Evolutionary conservation across 2,113 vertebrate genomes (phyloP).

Genomic region (Phalacrocorax pelagicus): DNA sequence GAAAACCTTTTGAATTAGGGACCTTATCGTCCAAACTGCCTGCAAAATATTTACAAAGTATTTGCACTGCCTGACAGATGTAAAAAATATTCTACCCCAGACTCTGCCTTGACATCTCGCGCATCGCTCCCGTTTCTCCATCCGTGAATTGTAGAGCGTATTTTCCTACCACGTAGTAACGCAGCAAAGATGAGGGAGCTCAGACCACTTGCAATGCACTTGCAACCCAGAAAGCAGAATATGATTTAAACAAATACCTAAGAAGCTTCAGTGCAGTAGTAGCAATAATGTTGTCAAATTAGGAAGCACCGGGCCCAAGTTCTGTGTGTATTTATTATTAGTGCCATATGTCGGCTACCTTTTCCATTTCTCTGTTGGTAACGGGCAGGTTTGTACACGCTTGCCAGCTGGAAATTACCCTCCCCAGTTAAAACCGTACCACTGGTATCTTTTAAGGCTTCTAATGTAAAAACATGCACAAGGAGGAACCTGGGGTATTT

Average conservation of each 20-base stretch:
- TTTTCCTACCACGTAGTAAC: accelerated
- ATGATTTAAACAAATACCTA: background rate
- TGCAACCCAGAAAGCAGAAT: background rate
- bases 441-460: background rate
- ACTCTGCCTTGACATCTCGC: background rate
- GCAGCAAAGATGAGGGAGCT: background rate
- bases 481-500: background rate
- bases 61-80: accelerated
- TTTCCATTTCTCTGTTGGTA: background rate
- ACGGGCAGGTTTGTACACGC: background rate
- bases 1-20: background rate
- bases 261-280: background rate
- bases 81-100: background rate
- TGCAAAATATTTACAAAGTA: background rate
- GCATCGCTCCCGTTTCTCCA: background rate
- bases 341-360: background rate
- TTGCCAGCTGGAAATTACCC: background rate
- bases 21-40: accelerated
- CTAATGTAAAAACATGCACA: accelerated
- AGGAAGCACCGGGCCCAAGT: background rate
- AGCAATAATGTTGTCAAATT: background rate
- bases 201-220: background rate
- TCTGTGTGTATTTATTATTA: background rate
- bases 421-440: background rate
- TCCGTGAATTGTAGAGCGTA: accelerated